phyloP scores from a whole-genome alignment of 2,113 vertebrate genomes.

The Antennarius striatus region DNA sequence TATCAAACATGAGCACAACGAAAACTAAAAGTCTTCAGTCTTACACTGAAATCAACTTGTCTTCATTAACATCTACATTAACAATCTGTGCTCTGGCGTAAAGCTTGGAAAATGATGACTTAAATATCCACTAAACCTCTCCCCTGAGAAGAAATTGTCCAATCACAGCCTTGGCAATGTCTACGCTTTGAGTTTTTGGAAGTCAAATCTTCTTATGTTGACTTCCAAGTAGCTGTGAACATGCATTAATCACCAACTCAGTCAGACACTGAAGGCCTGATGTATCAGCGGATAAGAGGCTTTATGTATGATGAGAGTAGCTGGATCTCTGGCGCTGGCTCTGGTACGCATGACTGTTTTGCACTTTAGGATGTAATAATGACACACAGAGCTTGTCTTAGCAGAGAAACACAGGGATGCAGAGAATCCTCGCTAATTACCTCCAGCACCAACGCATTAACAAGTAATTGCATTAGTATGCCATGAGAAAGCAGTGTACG shows the following conservation, averaged over 20 bases:
- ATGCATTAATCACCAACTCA: constrained; percentile 48
- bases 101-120: too few species aligned
- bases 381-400: constrained; percentile 20
- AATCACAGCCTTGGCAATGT: too few species aligned
- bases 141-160: too few species aligned
- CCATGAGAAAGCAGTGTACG: constrained; percentile 78
- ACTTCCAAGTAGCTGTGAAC: constrained; percentile 32
- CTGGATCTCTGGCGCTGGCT: constrained; percentile 27
- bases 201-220: too few species aligned
- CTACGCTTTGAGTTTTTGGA: too few species aligned
- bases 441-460: neutral
- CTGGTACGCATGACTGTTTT: constrained; percentile 24
- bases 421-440: constrained; percentile 16
- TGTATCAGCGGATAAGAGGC: constrained; percentile 49
- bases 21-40: too few species aligned
- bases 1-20: too few species aligned
- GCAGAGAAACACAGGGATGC: constrained; percentile 28
- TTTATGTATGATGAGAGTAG: constrained; percentile 33
- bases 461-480: constrained; percentile 47
- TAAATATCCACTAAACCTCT: too few species aligned
- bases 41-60: too few species aligned
- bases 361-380: constrained; percentile 31
- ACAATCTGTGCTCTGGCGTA: too few species aligned
- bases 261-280: constrained; percentile 30
- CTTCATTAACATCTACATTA: too few species aligned